A percentile compares a stretch with the other conserved stretches of the same genome.
Conservation (phyloP, 2,797 vertebrate species). For the Chanos chanos region DNA sequence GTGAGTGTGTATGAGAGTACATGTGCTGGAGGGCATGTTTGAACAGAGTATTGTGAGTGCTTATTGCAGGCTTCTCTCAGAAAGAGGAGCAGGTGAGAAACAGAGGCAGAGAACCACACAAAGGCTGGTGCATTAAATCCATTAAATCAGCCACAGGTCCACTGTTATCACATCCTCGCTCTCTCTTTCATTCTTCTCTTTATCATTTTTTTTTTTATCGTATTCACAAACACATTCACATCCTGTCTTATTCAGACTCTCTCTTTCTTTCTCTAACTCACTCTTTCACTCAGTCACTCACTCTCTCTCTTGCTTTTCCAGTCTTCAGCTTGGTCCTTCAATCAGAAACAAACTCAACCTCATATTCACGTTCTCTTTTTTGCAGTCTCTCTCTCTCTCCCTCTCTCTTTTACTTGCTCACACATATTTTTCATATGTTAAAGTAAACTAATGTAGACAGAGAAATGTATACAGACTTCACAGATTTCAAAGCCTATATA, state of each 20-base stretch:
- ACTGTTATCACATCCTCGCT: conserved; percentile 1
- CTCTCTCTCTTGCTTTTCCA: too few species aligned
- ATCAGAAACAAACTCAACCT: too few species aligned
- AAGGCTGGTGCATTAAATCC: conserved; percentile 34
- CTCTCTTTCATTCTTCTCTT: background rate
- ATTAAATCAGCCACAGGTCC: conserved; percentile 9
- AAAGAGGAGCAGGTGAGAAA: conserved; percentile 57
- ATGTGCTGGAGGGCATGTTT: too few species aligned
- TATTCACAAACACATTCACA: conserved; percentile 16
- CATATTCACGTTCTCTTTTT: too few species aligned
- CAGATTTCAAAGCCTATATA: conserved; percentile 3
- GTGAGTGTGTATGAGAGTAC: too few species aligned
- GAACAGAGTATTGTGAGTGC: too few species aligned
- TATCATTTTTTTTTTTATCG: background rate
- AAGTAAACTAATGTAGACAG: background rate
- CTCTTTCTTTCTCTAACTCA: too few species aligned
- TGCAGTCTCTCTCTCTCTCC: too few species aligned
- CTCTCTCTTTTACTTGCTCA: too few species aligned
- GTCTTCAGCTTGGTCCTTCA: too few species aligned
- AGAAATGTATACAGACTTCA: conserved; percentile 11
- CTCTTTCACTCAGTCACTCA: too few species aligned
- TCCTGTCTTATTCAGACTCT: conserved; percentile 7
- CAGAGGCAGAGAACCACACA: conserved; percentile 46
- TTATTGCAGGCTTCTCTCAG: conserved; percentile 45
- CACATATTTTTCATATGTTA: too few species aligned